Conservation (phyloP, 37 sponge, comb jelly and placozoan species). For the Eunapius fragilis region DNA sequence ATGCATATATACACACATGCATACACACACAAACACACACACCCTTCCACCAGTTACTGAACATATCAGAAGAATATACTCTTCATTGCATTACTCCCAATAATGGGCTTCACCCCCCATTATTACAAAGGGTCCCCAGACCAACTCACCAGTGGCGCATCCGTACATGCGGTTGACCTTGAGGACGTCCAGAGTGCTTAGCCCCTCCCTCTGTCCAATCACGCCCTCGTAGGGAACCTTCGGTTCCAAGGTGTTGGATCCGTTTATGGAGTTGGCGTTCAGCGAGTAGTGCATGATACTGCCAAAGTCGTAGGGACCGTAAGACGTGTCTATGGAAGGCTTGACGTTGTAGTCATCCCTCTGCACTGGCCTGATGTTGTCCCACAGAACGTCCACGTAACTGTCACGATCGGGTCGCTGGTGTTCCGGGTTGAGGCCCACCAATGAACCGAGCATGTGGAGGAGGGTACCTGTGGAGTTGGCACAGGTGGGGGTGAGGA, state of each 20-base stretch:
- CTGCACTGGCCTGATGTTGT: background rate
- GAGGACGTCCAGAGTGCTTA: constrained; percentile 17
- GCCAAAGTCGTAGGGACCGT: constrained; percentile 25
- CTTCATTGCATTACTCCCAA: too few relatives aligned
- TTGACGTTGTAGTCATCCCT: background rate
- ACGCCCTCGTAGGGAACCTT: constrained; percentile 8
- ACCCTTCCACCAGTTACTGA: too few relatives aligned
- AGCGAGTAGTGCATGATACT: constrained; percentile 56
- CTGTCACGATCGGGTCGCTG: constrained; percentile 4
- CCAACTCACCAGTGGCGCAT: constrained; percentile 13
- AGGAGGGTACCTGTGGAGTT: background rate
- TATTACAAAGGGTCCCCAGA: too few relatives aligned
- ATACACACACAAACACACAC: too few relatives aligned
- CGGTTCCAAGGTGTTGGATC: constrained; percentile 23
- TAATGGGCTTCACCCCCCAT: too few relatives aligned
- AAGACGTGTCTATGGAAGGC: constrained; percentile 12
- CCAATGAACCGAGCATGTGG: background rate
- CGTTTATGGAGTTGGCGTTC: constrained; percentile 20
- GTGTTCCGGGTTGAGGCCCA: constrained; percentile 11
- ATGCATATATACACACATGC: too few relatives aligned
- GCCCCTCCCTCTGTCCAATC: constrained; percentile 43
- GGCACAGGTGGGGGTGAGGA: background rate
- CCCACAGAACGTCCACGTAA: background rate
- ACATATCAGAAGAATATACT: too few relatives aligned
- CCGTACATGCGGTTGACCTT: constrained; percentile 22